Evolutionary conservation across 2,888 invertebrate species (phyloP).

Genomic region (Spilosoma lubricipeda): DNA sequence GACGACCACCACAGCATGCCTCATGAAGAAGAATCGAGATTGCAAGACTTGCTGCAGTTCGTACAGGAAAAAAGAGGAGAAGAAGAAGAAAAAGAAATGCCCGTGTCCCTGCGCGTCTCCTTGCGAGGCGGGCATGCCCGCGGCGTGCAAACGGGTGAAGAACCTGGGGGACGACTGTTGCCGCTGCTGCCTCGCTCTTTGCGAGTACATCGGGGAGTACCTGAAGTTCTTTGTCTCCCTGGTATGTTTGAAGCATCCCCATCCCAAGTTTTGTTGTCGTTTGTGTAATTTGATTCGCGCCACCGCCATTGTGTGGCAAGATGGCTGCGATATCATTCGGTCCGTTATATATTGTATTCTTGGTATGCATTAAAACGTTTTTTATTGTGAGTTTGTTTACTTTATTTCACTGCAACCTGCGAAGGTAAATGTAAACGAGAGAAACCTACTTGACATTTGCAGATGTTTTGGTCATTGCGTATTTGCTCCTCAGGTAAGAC

Average conservation of each 20-base stretch:
- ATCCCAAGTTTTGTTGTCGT: conserved; percentile 9
- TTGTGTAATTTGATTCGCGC: conserved; percentile 4
- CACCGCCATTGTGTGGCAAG: neutral
- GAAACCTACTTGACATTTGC: neutral
- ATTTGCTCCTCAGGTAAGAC: too few relatives aligned
- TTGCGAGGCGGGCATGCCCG: neutral
- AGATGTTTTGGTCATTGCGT: neutral
- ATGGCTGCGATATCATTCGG: conserved; percentile 1
- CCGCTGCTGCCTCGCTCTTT: neutral
- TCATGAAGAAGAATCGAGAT: neutral
- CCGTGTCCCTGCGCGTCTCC: neutral
- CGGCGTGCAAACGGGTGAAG: neutral
- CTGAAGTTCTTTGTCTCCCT: neutral
- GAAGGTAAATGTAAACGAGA: neutral
- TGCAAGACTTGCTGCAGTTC: conserved; percentile 1
- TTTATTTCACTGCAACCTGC: neutral
- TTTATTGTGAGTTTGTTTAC: neutral
- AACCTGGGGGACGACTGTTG: neutral
- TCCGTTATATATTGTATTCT: neutral
- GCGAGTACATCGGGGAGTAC: conserved; percentile 1
- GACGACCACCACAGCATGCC: neutral
- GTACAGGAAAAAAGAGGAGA: conserved; percentile 2
- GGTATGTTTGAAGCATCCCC: neutral
- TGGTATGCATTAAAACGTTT: conserved; percentile 10
- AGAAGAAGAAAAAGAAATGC: neutral